These are phyloP conservation scores for Diaphora mendica DNA, from an alignment of 2,888 invertebrate genomes.

Conservation along the genomic window DNA sequence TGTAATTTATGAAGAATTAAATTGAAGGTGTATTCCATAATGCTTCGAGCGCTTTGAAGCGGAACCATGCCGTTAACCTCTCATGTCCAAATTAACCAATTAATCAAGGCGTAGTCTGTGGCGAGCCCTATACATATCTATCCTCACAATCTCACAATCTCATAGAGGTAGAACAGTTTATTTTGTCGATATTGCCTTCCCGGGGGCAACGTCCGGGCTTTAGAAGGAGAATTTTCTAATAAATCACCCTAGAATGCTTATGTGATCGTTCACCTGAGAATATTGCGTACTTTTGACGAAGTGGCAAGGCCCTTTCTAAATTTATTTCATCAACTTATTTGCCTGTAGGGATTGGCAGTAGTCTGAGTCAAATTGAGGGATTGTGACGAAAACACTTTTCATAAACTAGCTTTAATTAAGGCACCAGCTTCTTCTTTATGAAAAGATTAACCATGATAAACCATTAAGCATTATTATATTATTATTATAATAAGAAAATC, in stretches of 20 bases:
- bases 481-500: too few relatives aligned
- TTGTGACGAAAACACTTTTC: neutral
- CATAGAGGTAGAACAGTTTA: constrained; percentile 52
- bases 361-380: neutral
- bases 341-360: neutral
- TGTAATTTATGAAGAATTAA: constrained; percentile 36
- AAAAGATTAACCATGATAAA: neutral
- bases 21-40: constrained; percentile 49
- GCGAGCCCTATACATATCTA: constrained; percentile 44
- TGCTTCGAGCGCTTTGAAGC: constrained; percentile 47
- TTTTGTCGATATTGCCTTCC: constrained; percentile 55
- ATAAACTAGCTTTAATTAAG: too few relatives aligned
- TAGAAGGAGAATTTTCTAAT: constrained; percentile 67
- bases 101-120: constrained; percentile 54
- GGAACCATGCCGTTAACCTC: constrained; percentile 61
- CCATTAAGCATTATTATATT: too few relatives aligned
- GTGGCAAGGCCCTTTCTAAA: constrained; percentile 51
- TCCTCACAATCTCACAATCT: constrained; percentile 46
- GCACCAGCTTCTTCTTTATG: neutral
- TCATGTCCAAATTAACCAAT: constrained; percentile 61
- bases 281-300: constrained; percentile 52
- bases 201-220: constrained; percentile 54
- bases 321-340: constrained; percentile 40
- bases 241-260: constrained; percentile 70
- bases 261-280: constrained; percentile 71